A percentile compares a stretch with the other conserved stretches of the same genome.
These are phyloP conservation scores for Eremophila alpestris DNA, from an alignment of 2,797 vertebrate genomes.

Conservation along the genomic window DNA sequence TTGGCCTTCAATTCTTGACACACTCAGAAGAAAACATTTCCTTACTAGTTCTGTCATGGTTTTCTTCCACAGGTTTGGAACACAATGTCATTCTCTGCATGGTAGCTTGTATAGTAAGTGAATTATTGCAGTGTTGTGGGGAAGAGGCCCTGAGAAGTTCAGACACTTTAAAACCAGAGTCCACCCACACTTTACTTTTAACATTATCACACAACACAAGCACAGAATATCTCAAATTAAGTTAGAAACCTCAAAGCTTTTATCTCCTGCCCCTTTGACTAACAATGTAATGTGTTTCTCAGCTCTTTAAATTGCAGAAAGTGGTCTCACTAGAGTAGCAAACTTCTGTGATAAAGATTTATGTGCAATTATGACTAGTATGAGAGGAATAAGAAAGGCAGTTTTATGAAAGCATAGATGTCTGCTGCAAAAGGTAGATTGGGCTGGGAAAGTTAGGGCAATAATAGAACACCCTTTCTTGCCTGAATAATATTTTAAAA, in stretches of 20 bases:
- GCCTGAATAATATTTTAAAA: not conserved
- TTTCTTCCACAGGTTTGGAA: not conserved
- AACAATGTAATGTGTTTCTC: slow-evolving; percentile 16
- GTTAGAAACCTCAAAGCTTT: slow-evolving; percentile 36
- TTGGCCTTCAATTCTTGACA: slow-evolving; percentile 34
- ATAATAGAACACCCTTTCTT: not conserved
- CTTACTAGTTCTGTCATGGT: not conserved
- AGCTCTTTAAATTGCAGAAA: slow-evolving; percentile 10
- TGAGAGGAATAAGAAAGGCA: not conserved
- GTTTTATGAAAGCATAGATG: not conserved
- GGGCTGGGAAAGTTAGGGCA: not conserved
- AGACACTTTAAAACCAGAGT: not conserved
- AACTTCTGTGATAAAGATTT: slow-evolving; percentile 35
- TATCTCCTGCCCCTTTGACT: slow-evolving; percentile 41
- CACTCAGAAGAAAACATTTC: not conserved
- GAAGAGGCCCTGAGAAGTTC: not conserved
- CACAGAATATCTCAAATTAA: slow-evolving; percentile 34
- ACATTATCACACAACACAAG: not conserved
- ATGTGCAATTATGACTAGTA: not conserved
- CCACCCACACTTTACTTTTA: not conserved
- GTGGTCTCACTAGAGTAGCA: slow-evolving; percentile 13
- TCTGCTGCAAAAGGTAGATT: not conserved
- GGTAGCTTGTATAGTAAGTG: not conserved
- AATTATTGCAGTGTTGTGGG: not conserved
- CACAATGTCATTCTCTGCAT: not conserved